These are phyloP conservation scores for Pseudoips prasinana DNA, from an alignment of 2,888 invertebrate species.

Conservation along the genomic window DNA sequence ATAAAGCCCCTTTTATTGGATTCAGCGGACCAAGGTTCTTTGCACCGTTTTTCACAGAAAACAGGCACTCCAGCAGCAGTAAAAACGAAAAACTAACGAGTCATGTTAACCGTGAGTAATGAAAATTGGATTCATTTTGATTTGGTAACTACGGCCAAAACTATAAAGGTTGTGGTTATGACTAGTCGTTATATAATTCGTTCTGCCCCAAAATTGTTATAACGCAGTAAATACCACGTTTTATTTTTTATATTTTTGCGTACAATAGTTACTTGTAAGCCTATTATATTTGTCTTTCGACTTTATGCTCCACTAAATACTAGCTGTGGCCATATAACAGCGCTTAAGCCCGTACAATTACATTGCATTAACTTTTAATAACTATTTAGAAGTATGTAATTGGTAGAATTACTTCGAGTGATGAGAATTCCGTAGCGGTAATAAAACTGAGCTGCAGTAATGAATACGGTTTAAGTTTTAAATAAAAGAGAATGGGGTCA, in stretches of 20 bases:
- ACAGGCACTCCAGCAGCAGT: conserved; percentile 3
- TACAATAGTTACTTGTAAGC: no score
- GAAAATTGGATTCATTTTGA: conserved; percentile 10
- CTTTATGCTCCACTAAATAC: no score
- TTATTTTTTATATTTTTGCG: no score
- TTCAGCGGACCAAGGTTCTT: conserved; percentile 9
- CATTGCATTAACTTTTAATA: no score
- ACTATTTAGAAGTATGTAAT: conserved; percentile 8
- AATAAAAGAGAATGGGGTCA: conserved; percentile 17
- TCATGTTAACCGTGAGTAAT: conserved; percentile 13
- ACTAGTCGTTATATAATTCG: not conserved
- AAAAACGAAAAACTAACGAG: conserved; percentile 10
- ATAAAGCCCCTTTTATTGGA: conserved; percentile 21
- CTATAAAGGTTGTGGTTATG: conserved; percentile 3
- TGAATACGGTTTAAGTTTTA: conserved; percentile 15
- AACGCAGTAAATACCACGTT: no score
- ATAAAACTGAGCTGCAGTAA: conserved; percentile 21
- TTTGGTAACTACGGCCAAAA: conserved; percentile 1
- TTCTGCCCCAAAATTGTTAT: not conserved
- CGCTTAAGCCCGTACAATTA: no score
- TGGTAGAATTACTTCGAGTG: conserved; percentile 8
- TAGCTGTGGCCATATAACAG: no score
- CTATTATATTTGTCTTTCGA: no score
- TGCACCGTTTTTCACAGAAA: conserved; percentile 9
- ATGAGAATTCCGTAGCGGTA: conserved; percentile 17